A percentile compares a stretch with the other conserved stretches of the same genome.
Conservation (phyloP, 1,140 invertebrate species). For the Caenorhabditis inopinata region DNA sequence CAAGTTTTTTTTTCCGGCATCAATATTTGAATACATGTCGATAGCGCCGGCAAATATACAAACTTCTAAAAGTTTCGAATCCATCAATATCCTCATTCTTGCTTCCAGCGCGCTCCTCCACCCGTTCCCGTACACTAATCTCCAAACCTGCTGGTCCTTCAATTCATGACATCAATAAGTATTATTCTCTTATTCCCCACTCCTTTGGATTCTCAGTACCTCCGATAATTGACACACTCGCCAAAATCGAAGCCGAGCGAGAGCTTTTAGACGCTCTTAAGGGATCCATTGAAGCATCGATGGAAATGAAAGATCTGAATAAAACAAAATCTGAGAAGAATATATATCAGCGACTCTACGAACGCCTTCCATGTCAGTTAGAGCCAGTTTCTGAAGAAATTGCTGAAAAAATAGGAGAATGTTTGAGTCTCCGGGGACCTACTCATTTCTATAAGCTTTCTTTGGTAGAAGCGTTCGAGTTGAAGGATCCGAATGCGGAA, state of each 20-base stretch:
- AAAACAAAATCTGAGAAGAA: background rate
- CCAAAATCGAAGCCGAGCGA: background rate
- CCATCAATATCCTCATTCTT: too few species aligned
- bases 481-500: background rate
- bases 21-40: too few species aligned
- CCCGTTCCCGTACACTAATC: background rate
- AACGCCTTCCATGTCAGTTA: background rate
- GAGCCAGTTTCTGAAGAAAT: background rate
- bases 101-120: background rate
- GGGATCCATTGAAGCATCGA: background rate
- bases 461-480: background rate
- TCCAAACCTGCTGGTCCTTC: background rate
- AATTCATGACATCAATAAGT: background rate
- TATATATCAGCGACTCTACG: slow-evolving; percentile 23
- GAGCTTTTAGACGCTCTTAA: background rate
- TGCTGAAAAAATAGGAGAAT: background rate
- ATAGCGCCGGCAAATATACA: too few species aligned
- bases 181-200: slow-evolving; percentile 4
- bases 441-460: background rate
- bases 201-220: background rate
- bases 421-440: background rate
- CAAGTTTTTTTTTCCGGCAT: too few species aligned
- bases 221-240: background rate
- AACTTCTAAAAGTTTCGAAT: too few species aligned
- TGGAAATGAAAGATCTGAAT: slow-evolving; percentile 5